Conservation (phyloP, 2,113 vertebrate species). For the Australoheros scitulus region DNA sequence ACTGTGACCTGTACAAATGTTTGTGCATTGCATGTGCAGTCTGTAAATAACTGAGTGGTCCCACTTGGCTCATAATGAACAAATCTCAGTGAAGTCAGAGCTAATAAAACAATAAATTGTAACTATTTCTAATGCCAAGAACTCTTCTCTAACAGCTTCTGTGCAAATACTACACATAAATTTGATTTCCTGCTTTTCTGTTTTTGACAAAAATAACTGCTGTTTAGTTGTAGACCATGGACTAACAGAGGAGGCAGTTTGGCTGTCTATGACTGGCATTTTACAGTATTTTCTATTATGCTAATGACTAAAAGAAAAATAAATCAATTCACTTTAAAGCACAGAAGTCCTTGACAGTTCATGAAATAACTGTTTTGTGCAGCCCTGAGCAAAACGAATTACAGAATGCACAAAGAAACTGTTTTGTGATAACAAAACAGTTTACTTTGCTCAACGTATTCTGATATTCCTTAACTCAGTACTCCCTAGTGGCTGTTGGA, state of each 20-base stretch:
- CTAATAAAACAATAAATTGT: background rate
- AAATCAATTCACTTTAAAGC: background rate
- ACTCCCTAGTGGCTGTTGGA: conserved; percentile 21
- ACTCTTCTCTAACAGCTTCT: background rate
- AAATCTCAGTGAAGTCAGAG: background rate
- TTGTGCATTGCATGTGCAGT: conserved; percentile 11
- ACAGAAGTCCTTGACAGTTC: background rate
- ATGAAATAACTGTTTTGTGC: background rate
- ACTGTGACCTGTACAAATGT: conserved; percentile 11
- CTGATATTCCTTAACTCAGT: background rate
- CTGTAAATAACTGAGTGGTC: conserved; percentile 8
- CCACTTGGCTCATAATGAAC: background rate
- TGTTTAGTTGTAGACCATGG: background rate
- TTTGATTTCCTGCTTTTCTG: background rate
- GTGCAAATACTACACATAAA: background rate
- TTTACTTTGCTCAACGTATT: background rate
- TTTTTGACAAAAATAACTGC: background rate
- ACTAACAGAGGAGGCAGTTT: background rate
- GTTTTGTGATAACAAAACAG: background rate
- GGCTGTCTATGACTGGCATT: background rate
- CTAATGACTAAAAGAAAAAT: background rate
- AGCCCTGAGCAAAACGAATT: background rate
- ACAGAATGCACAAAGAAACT: background rate
- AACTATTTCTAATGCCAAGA: background rate
- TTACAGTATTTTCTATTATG: background rate